Base-by-base conservation (phyloP, 2,888 invertebrate genomes). In the Netelia fuscicornis region DNA sequence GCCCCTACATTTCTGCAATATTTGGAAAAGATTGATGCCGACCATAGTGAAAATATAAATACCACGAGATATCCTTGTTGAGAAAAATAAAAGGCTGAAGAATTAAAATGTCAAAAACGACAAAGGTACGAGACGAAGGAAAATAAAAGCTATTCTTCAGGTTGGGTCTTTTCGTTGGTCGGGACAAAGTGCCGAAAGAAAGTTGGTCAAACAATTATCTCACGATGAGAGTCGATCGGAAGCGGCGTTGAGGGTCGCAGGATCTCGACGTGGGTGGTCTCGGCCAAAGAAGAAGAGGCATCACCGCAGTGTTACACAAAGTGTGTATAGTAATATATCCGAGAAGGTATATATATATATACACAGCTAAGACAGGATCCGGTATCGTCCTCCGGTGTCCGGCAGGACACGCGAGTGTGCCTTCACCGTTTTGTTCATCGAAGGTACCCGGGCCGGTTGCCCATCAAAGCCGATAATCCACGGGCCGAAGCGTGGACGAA, bases 391-490 rank as follows among this genome's bases (percentile, higher is more conserved):
- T 58, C 25, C 30, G 75, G 81, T 76, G 65, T 81, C 64, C 70
- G 25, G 77, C 64, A 56, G 72, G 79, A 75, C 56, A 81, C 79
- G 60, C 77, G 64, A 76, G 84, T 77, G 84, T 70, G 77, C 74
- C 81, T 76, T 65, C 58, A 78, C 54, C 54, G 74, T 83, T 70
- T 74, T 56, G 84, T 77, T 3, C 70, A 78, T 81, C 72, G 71
- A 82, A 65, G 82, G 42, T 78, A 78, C 58, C 25, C 42, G 74
- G 67, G 17, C 76, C 58, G 82, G 77, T 81, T 72, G 81, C 81
- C 89, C 90, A 89, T 90, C 86, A 90, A 86, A 86, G 80, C 84
- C 86, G 86, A 90, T 91, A 90, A 91, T 90, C 88, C 90, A 86
- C 85, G 74, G 68, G 80, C 75, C 78, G 71, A 85, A 76, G 65